Conservation (phyloP, 2,113 vertebrate species). For the Pterophyllum scalare region DNA sequence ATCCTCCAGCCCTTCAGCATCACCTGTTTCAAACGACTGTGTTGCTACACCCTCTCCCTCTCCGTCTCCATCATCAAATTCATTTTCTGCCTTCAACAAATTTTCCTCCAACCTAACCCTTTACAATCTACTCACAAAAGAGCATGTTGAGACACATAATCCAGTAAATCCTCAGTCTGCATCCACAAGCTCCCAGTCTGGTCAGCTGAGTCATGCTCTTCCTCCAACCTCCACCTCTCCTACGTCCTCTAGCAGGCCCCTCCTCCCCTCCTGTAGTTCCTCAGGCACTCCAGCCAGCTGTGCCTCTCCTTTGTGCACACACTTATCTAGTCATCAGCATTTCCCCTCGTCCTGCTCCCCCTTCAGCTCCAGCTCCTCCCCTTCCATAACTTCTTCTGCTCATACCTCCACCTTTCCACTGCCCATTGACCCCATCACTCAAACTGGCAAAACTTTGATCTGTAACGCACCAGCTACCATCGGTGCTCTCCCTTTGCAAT, state of each 20-base stretch:
- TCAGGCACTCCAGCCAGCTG: neutral
- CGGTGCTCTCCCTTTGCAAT: neutral
- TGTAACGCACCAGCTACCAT: neutral
- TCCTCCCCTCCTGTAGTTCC: rapidly evolving
- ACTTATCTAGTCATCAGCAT: too few relatives aligned
- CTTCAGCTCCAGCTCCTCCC: neutral
- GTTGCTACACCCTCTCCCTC: neutral
- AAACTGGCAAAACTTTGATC: neutral
- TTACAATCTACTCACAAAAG: neutral
- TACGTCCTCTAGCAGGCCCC: neutral
- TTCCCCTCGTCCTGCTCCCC: too few relatives aligned
- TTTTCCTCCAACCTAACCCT: neutral
- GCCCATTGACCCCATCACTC: neutral
- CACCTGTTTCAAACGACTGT: neutral
- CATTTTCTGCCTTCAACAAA: neutral
- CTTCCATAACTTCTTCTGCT: neutral
- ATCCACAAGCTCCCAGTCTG: neutral
- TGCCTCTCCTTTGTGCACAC: neutral
- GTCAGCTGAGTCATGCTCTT: neutral
- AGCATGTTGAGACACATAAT: rapidly evolving
- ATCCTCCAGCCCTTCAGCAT: neutral
- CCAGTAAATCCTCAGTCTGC: neutral
- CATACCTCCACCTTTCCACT: neutral
- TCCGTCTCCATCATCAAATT: neutral
- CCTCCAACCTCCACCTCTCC: neutral